Conservation (phyloP, 2,797 vertebrate genomes). For the Psittacula echo region DNA sequence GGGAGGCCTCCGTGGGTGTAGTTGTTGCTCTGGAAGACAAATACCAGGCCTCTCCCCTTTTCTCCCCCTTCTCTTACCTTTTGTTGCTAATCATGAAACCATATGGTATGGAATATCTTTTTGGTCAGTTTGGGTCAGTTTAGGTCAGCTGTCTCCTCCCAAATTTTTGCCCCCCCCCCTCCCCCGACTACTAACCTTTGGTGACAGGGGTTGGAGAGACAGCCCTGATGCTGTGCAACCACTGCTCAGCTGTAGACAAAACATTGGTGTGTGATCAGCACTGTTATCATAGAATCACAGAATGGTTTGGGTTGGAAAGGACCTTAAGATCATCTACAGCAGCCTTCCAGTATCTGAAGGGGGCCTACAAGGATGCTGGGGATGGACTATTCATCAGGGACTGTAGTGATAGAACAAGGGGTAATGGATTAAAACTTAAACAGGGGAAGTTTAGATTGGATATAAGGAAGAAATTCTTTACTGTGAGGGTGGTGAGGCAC, state of each 20-base stretch:
- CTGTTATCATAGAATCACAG: background rate
- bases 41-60: background rate
- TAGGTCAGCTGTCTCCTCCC: background rate
- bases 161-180: background rate
- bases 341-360: no score
- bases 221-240: background rate
- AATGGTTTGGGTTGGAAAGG: background rate
- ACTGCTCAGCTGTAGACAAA: background rate
- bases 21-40: background rate
- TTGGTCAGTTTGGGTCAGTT: background rate
- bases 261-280: fast-evolving
- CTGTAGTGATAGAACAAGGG: no score
- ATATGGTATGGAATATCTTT: background rate
- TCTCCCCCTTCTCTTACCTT: background rate
- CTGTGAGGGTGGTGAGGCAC: no score
- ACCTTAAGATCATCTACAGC: background rate
- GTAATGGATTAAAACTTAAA: no score
- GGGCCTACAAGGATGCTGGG: no score
- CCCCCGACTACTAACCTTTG: background rate
- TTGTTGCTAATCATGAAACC: background rate
- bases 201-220: fast-evolving
- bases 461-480: no score
- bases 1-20: fast-evolving
- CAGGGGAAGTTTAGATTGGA: no score
- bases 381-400: no score